A percentile compares a stretch with the other conserved stretches of the same genome.
phyloP scores from a whole-genome alignment of 2,888 invertebrate species.

The Danaus chrysippus region DNA sequence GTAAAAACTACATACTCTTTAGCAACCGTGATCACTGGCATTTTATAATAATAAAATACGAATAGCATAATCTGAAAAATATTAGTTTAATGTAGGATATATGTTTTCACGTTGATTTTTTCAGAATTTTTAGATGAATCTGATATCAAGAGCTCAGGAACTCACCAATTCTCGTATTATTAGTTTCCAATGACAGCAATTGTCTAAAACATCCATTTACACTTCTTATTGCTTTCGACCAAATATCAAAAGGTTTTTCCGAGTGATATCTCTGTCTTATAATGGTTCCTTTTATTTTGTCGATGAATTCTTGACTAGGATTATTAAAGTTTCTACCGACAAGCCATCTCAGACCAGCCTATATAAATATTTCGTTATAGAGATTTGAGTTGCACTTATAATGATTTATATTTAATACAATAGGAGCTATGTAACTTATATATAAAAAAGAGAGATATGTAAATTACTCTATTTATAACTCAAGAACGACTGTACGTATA shows the following conservation, averaged over 20 bases:
- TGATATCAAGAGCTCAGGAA: constrained; percentile 12
- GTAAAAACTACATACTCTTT: no score
- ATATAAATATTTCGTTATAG: constrained; percentile 18
- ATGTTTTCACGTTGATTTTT: no score
- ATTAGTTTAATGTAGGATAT: no score
- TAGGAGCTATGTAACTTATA: no score
- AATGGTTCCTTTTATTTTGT: constrained; percentile 44
- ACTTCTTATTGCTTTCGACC: constrained; percentile 56
- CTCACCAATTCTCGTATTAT: constrained; percentile 57
- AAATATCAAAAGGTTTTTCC: constrained; percentile 60
- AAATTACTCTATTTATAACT: no score
- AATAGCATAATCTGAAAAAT: no score
- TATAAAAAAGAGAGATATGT: no score
- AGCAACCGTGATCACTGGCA: no score
- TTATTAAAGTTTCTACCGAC: constrained; percentile 49
- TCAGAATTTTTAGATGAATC: no score
- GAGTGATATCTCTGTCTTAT: constrained; percentile 60
- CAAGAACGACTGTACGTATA: no score
- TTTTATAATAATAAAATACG: no score
- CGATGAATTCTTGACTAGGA: constrained; percentile 35
- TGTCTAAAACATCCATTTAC: constrained; percentile 62
- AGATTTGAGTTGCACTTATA: neutral
- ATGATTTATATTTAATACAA: constrained; percentile 2
- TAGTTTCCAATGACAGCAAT: constrained; percentile 56
- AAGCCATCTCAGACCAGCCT: constrained; percentile 64